Evolutionary conservation across 92 coral and sea anemone genomes (phyloP).

Genomic region (Metridium senile): DNA sequence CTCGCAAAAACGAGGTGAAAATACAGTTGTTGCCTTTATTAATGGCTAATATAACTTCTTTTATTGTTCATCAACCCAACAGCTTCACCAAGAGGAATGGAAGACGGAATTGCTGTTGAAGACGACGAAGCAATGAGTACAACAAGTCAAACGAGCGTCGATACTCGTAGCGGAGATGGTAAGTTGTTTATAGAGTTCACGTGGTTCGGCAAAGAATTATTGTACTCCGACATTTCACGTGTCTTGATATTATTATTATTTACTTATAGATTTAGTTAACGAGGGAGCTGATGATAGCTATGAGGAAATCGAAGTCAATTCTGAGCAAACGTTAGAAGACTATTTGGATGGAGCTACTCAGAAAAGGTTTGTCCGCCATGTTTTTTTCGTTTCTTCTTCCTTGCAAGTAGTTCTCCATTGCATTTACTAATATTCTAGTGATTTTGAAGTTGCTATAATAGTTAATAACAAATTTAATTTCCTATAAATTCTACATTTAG

Average conservation of each 20-base stretch:
- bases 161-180: slow-evolving; percentile 82
- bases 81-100: slow-evolving; percentile 43
- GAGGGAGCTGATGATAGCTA: slow-evolving; percentile 72
- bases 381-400: no score
- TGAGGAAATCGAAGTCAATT: slow-evolving; percentile 77
- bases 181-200: slow-evolving; percentile 13
- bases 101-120: slow-evolving; percentile 55
- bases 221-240: background rate
- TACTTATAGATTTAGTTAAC: slow-evolving; percentile 43
- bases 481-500: background rate
- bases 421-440: background rate
- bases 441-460: background rate
- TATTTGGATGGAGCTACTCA: slow-evolving; percentile 88
- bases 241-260: background rate
- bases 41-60: background rate
- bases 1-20: background rate
- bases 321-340: slow-evolving; percentile 88
- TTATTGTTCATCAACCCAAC: background rate
- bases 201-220: slow-evolving; percentile 3
- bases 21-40: background rate
- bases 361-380: slow-evolving; percentile 62
- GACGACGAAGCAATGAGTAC: slow-evolving; percentile 76
- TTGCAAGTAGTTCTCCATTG: background rate
- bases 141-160: slow-evolving; percentile 69
- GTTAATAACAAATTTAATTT: background rate